Evolutionary conservation across 1,140 invertebrate genomes (phyloP).

Genomic region (Antheraea pernyi): DNA sequence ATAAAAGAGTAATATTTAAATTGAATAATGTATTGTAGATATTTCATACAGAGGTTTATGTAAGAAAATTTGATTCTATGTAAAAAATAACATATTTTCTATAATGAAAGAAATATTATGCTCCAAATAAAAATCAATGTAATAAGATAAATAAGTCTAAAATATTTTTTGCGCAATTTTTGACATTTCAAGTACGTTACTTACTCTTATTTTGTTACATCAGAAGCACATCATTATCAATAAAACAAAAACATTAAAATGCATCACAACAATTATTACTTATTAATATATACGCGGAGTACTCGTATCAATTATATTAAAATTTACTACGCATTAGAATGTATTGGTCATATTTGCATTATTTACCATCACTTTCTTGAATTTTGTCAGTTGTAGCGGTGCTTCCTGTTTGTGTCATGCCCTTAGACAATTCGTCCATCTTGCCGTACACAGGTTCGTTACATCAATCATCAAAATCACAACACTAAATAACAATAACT

Average conservation of each 20-base stretch:
- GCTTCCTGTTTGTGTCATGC: conserved; percentile 78
- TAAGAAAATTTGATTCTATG: no score
- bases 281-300: neutral
- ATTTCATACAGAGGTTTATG: no score
- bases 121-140: no score
- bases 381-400: conserved; percentile 72
- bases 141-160: no score
- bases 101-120: no score
- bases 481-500: conserved; percentile 56
- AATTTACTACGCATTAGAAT: conserved; percentile 3
- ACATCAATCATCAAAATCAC: conserved; percentile 68
- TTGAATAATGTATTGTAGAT: no score
- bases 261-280: neutral
- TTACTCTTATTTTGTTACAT: neutral
- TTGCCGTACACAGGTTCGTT: conserved; percentile 73
- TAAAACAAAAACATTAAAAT: neutral
- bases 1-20: no score
- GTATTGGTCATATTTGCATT: conserved; percentile 18
- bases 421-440: conserved; percentile 78
- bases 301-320: neutral
- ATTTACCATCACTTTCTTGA: conserved; percentile 71
- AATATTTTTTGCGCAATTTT: neutral
- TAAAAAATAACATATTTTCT: no score
- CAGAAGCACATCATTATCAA: neutral
- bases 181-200: neutral